Evolutionary conservation across 2,888 invertebrate species (phyloP).

Genomic region (Ametastegia equiseti): DNA sequence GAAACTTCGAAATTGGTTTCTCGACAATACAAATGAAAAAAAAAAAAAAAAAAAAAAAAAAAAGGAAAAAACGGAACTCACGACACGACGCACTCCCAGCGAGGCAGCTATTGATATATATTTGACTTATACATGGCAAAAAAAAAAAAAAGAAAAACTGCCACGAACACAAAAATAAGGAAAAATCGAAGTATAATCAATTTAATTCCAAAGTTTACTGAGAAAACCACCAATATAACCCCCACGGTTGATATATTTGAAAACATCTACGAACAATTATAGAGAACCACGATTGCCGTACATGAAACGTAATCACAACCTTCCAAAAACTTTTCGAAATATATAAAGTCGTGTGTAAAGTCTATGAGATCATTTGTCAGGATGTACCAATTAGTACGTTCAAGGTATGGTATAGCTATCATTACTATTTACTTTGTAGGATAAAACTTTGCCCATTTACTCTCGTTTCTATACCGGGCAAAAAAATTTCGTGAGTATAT

Average conservation of each 20-base stretch:
- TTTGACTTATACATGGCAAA: neutral
- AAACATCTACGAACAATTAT: no score
- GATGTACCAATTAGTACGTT: neutral
- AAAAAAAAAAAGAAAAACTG: neutral
- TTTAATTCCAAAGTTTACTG: neutral
- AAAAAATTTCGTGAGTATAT: neutral
- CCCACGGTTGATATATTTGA: no score
- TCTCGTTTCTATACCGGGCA: neutral
- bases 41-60: neutral
- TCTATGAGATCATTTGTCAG: neutral
- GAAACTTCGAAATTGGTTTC: conserved; percentile 29
- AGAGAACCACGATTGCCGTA: no score
- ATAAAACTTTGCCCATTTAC: conserved; percentile 2
- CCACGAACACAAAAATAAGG: neutral
- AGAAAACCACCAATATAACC: neutral
- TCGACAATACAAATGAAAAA: neutral
- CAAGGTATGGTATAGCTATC: neutral
- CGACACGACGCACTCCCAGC: neutral
- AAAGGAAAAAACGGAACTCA: neutral
- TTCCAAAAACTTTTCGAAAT: no score
- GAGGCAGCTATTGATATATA: neutral
- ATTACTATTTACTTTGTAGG: neutral
- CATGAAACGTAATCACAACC: no score
- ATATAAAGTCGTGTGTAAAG: no score
- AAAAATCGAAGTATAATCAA: neutral